Base-by-base conservation (phyloP, 2,888 invertebrate species). In the Pseudolycoriella hygida region DNA sequence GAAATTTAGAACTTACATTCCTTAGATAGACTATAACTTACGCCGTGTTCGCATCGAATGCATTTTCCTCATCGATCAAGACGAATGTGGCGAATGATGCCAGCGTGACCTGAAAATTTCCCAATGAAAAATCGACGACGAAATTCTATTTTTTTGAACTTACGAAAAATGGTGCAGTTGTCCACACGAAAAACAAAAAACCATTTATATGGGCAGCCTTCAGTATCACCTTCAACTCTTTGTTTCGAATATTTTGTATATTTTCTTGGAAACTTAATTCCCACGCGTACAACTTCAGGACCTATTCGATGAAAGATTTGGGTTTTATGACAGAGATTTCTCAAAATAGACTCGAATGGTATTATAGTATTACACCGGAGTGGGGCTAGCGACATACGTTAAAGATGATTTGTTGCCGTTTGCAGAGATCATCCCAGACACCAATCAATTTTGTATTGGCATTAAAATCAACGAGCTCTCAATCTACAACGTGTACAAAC, bases 161-260 rank as follows among this genome's bases (percentile, higher is more conserved):
- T 70, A 92, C 93, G 78, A 94, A 68, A 68, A 93, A 93, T 6
- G 94, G 94, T 1, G 93, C 89, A 60, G 88, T 88, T 2, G 86
- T 86, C 90, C 93, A 96, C 53, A 90, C 79, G 61, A 94, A 90
- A 43, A 89, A 86, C 14, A 87, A 85, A 31, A 82, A 81, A 14
- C 89, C 85, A 64, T 87, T 86, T 42, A 90, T 71, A 64, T 92
- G 89, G 1, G 94, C 92, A 0, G 89, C 77, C 53, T 84, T 77
- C 62, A 82, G 87, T 49, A 96, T 71, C 14, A 92, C 82, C 48
- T 79, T 71, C 60, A 94, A 80, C 69, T 97, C 96, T 59, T 86
- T 83, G 52, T 76, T 74, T 56, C 97, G 75, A 53, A 94, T 92
- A 55, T 80, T 77, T 53, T 83, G 68, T 52, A 96, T 80, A 68